A percentile compares a stretch with the other conserved stretches of the same genome.
Conservation (phyloP, 2,888 invertebrate genomes). For the Cinara cedri region DNA sequence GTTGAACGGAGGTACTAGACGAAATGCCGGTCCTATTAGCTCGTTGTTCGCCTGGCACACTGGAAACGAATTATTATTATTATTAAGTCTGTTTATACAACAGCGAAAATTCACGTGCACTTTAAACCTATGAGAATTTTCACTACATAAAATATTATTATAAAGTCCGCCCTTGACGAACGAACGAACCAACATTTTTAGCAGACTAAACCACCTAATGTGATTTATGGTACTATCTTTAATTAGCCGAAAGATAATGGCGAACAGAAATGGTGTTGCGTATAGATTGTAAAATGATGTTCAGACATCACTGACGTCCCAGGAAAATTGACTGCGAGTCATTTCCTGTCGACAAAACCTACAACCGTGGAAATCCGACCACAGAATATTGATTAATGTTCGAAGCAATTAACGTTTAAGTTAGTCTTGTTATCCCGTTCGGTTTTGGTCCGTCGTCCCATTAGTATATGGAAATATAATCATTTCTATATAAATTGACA, state of each 20-base stretch:
- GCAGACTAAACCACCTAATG: not conserved
- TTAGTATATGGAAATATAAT: conserved; percentile 36
- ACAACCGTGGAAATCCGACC: conserved; percentile 37
- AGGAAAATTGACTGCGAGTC: conserved; percentile 37
- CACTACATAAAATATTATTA: too few relatives aligned
- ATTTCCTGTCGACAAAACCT: conserved; percentile 47
- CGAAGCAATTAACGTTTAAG: conserved; percentile 37
- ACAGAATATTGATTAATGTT: conserved; percentile 49
- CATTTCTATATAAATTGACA: not conserved
- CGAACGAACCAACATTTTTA: too few relatives aligned
- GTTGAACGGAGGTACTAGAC: conserved; percentile 74
- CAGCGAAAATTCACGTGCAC: not conserved
- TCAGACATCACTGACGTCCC: not conserved
- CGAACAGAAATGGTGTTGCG: not conserved
- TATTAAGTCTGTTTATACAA: not conserved
- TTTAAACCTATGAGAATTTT: not conserved
- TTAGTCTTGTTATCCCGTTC: conserved; percentile 8
- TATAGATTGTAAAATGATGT: conserved; percentile 32
- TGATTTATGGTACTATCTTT: not conserved
- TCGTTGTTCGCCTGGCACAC: conserved; percentile 68
- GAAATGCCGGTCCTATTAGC: conserved; percentile 73
- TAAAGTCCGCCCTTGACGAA: too few relatives aligned
- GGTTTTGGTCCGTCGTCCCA: not conserved
- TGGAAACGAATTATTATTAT: conserved; percentile 63
- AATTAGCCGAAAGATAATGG: not conserved